Base-by-base conservation (phyloP, 2,113 vertebrate genomes). In the Falco punctatus region DNA sequence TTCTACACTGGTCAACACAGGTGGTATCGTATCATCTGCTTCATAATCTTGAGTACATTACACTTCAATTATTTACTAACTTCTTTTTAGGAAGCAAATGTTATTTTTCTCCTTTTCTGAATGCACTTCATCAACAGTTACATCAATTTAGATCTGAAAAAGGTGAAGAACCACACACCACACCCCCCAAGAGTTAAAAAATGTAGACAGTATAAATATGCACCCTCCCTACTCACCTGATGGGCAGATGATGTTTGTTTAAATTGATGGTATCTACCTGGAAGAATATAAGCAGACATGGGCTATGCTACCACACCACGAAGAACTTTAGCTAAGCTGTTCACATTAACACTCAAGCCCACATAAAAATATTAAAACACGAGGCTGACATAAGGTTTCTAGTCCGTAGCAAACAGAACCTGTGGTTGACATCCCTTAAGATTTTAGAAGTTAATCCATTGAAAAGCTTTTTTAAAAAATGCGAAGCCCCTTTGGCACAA, bases 401-500 rank as follows among this genome's bases (percentile, higher is more conserved):
- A 66, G 42, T 67, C 62, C 26, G 28, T 2, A 67, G 61, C 27
- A 74, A 89, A 46, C 9, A 69, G 57, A 78, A 73, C 28, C 54
- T 54, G 35, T 40, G 17, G 65, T 8, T 0, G 0, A 35, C 0
- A 1, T 42, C 49, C 51, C 75, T 80, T 74, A 78, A 82, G 72
- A 30, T 57, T 69, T 62, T 44, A 57, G 10, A 86, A 64, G n/a
- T 55, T 55, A 89, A 92, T 64, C n/a, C 22, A 35, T 0, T 75
- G 33, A 85, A 79, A 87, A 87, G 52, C 55, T 86, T 80, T 77
- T 58, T 18, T 48, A 12, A 66, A 83, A 73, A 78, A 33, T 2
- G 11, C 73, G 22, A 92, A 91, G 44, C 13, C 35, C 19, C 46
- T 9, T 61, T 33, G 74, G 40, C 66, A 61, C 23, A 69, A 23